Evolutionary conservation across 2,113 vertebrate species (phyloP).

Genomic region (Rhinoptilus africanus): DNA sequence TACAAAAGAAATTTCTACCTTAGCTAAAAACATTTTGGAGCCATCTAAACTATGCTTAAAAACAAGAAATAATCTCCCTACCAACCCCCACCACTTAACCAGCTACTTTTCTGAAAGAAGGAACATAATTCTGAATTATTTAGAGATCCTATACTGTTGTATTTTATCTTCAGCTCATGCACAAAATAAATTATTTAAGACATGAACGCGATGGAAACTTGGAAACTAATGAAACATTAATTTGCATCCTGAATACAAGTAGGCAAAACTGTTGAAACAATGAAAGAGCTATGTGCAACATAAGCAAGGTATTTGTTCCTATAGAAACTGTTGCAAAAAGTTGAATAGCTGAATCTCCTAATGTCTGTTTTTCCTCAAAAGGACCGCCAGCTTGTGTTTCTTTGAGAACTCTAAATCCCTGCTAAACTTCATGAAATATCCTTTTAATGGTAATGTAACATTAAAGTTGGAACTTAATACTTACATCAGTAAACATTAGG

Average conservation of each 20-base stretch:
- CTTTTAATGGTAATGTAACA: background rate
- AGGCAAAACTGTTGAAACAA: conserved; percentile 23
- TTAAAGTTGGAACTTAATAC: background rate
- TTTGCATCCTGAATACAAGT: conserved; percentile 50
- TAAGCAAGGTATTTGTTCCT: background rate
- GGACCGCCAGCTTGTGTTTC: background rate
- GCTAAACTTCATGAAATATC: background rate
- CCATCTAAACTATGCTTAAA: background rate
- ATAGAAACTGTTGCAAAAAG: background rate
- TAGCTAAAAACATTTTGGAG: background rate
- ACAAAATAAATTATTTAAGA: conserved; percentile 58
- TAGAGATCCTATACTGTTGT: conserved; percentile 22
- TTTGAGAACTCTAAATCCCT: background rate
- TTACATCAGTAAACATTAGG: background rate
- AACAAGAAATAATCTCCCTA: background rate
- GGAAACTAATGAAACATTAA: conserved; percentile 66
- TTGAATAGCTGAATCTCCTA: background rate
- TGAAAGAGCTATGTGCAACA: background rate
- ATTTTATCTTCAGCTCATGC: conserved; percentile 56
- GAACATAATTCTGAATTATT: conserved; percentile 51
- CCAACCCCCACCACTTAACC: background rate
- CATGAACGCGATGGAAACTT: conserved; percentile 54
- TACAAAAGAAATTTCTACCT: background rate
- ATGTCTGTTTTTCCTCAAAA: background rate
- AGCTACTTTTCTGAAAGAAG: background rate